Percentiles rank a stretch among this genome's conserved stretches.
Evolutionary conservation across 2,888 invertebrate species (phyloP).

Genomic region (Piscicola geometra): DNA sequence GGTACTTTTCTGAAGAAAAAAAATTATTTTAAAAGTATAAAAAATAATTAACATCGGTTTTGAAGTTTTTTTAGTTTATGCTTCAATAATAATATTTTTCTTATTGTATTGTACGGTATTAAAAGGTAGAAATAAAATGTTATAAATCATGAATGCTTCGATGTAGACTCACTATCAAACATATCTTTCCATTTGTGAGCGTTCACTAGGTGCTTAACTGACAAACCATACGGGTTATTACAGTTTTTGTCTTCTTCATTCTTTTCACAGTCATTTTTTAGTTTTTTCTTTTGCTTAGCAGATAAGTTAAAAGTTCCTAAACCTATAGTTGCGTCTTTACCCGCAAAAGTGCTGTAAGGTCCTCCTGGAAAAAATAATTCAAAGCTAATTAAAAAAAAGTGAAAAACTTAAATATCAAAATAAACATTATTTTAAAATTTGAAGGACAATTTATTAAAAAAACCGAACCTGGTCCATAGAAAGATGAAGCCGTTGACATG

Average conservation of each 20-base stretch:
- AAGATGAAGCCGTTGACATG: neutral
- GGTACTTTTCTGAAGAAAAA: conserved; percentile 1
- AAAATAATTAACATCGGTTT: neutral
- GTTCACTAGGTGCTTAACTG: conserved; percentile 27
- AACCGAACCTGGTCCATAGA: conserved; percentile 29
- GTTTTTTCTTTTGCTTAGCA: neutral
- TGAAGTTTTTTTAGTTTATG: too few relatives aligned
- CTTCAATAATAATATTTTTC: too few relatives aligned
- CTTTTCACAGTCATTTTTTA: neutral
- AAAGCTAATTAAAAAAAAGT: neutral
- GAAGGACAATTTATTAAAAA: neutral
- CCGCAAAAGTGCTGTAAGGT: conserved; percentile 32
- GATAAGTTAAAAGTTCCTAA: conserved; percentile 32
- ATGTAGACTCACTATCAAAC: conserved; percentile 27
- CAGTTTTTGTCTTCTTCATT: too few relatives aligned
- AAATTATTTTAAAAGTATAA: neutral
- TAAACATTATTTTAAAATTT: too few relatives aligned
- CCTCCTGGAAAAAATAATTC: conserved; percentile 15
- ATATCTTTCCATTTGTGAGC: conserved; percentile 30
- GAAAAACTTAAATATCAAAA: too few relatives aligned
- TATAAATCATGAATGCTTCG: too few relatives aligned
- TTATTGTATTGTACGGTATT: too few relatives aligned
- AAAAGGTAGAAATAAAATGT: conserved; percentile 9
- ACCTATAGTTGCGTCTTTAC: conserved; percentile 32
- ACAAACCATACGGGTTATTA: neutral